Evolutionary conservation across 1,140 invertebrate species (phyloP).

Genomic region (Oncopeltus fasciatus): DNA sequence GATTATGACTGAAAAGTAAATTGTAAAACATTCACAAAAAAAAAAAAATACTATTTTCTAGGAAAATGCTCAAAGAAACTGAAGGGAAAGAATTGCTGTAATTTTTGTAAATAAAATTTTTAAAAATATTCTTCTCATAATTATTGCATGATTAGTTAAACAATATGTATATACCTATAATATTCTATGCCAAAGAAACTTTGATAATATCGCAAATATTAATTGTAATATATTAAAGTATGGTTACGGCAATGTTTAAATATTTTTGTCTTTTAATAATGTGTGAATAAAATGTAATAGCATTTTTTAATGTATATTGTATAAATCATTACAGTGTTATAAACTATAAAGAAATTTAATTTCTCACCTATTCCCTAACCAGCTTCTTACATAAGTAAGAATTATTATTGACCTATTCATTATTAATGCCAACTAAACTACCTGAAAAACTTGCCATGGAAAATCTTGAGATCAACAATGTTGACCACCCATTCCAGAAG

Average conservation of each 20-base stretch:
- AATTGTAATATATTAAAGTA: constrained; percentile 9
- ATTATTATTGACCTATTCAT: too few relatives aligned
- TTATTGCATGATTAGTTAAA: constrained; percentile 5
- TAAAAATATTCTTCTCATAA: neutral
- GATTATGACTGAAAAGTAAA: too few relatives aligned
- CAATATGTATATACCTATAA: constrained; percentile 9
- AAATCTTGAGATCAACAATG: too few relatives aligned
- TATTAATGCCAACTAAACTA: too few relatives aligned
- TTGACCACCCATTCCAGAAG: too few relatives aligned
- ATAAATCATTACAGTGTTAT: constrained; percentile 15
- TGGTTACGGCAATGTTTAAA: constrained; percentile 13
- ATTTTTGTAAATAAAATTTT: neutral
- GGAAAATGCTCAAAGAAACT: constrained; percentile 2
- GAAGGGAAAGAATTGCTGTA: neutral
- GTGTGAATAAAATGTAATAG: constrained; percentile 13
- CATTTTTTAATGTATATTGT: constrained; percentile 21
- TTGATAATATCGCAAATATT: constrained; percentile 11
- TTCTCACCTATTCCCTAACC: too few relatives aligned
- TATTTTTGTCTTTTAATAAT: constrained; percentile 21
- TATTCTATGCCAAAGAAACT: constrained; percentile 17
- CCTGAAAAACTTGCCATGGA: too few relatives aligned
- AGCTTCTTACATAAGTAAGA: too few relatives aligned
- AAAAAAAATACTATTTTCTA: too few relatives aligned
- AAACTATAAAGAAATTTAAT: constrained; percentile 4
- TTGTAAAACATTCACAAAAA: too few relatives aligned